Evolutionary conservation across 30 jellyfish, hydroid and myxozoan species (phyloP), one percentile per base, ranked within the genome.

Genomic region (Rhopilema esculentum): DNA sequence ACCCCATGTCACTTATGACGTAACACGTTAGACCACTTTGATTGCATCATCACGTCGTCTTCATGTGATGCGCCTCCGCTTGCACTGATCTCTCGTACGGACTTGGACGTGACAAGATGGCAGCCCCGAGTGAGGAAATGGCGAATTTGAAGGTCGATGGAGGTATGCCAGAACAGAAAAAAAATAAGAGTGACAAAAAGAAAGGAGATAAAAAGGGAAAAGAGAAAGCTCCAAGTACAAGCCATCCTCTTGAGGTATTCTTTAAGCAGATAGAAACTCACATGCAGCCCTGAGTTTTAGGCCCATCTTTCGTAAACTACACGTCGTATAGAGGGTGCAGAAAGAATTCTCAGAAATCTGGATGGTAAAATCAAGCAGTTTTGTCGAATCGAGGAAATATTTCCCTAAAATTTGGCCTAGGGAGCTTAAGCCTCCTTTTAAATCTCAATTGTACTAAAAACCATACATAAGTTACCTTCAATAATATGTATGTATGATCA

Each of bases 91-190:
- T 40, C 57, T 40, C 57, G 57, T 2, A 40, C 12, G 57, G 12
- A 40, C 57, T 40, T 40, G 57, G 57, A 77, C 92, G 78, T 70
- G 92, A 72, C 84, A 84, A 71, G 79, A 85, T 85, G 94, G 94
- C 94, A 31, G 94, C 94, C 53, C 94, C 94, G 17, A 63, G 84
- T 12, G 96, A 87, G 71, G 90, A 77, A 57, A 75, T 87, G 73
- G 52, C 96, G 17, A 77, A 87, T 64, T 65, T 87, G 90, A 27
- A 52, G 24, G 29, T 87, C 31, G 63, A 87, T 25, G 87, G 53
- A 31, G 83, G 70, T 19, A 68, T 77, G 25, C 61, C 87, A 7
- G 79, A 75, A 31, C 84, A 63, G 57, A 78, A 88, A 32, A 27
- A 80, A 63, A 49, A 27, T 12, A 62, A 79, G 40, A 57, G 73